phyloP scores from a whole-genome alignment of 1,140 invertebrate species.

The Lanistes nyassanus region DNA sequence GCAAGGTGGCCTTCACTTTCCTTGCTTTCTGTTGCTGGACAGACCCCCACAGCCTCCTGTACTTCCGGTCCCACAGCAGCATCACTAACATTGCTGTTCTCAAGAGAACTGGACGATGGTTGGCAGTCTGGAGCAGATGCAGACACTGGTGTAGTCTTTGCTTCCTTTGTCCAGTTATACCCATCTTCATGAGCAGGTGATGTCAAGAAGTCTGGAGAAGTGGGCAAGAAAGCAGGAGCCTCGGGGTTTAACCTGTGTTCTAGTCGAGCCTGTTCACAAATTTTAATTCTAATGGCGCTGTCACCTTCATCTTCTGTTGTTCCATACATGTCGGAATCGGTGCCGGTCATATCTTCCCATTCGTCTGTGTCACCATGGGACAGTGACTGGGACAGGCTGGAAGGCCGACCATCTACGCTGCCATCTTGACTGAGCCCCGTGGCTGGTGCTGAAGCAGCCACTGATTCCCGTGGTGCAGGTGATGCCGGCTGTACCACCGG shows the following conservation, averaged over 20 bases:
- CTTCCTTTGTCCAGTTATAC: background rate
- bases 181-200: constrained; percentile 18
- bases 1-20: background rate
- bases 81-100: background rate
- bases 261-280: constrained; percentile 27
- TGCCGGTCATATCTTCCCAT: constrained; percentile 47
- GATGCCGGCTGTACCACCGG: background rate
- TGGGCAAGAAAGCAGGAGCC: constrained; percentile 47
- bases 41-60: background rate
- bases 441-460: background rate
- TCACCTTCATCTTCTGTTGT: constrained; percentile 32
- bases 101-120: no score
- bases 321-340: constrained; percentile 37
- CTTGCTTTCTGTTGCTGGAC: background rate
- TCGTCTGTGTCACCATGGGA: constrained; percentile 44
- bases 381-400: constrained; percentile 28
- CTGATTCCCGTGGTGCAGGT: background rate
- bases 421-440: constrained; percentile 19
- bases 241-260: constrained; percentile 51
- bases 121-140: background rate
- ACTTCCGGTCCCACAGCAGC: background rate
- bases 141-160: background rate
- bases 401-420: constrained; percentile 19
- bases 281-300: background rate
- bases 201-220: constrained; percentile 43